phyloP scores from a whole-genome alignment of 2,113 vertebrate genomes.

The Scartelaos histophorus region DNA sequence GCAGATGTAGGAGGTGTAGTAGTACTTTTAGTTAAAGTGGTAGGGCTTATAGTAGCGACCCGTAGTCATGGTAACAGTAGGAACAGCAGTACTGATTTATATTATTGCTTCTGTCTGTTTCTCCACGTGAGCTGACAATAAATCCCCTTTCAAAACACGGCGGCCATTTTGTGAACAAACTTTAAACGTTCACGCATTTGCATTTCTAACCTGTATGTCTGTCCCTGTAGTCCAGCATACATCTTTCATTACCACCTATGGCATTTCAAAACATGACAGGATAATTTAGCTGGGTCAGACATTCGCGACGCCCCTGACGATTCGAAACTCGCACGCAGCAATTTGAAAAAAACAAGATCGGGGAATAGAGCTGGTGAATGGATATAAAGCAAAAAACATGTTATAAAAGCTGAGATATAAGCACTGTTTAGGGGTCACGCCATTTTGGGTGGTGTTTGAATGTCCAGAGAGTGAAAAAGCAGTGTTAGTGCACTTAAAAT shows the following conservation, averaged over 20 bases:
- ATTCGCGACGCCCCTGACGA: background rate
- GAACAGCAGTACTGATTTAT: too few species aligned
- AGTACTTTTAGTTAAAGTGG: too few species aligned
- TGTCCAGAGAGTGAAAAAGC: too few species aligned
- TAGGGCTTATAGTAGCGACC: too few species aligned
- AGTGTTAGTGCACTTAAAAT: too few species aligned
- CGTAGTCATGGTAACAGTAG: too few species aligned
- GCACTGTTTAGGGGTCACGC: too few species aligned
- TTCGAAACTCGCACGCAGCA: conserved; percentile 1
- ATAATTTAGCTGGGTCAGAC: conserved; percentile 13
- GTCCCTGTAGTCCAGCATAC: background rate
- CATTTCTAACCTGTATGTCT: background rate
- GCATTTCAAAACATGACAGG: background rate
- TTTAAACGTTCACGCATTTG: background rate
- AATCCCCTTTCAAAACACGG: too few species aligned
- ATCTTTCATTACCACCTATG: conserved; percentile 6
- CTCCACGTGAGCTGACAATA: background rate
- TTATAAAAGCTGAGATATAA: background rate
- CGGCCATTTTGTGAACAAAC: background rate
- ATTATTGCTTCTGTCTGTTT: background rate
- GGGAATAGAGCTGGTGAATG: background rate
- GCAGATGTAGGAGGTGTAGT: too few species aligned
- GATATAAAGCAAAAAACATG: background rate
- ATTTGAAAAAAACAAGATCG: conserved; percentile 1
- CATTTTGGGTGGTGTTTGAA: too few species aligned